Base-by-base conservation (phyloP, 2,888 invertebrate genomes). In the Eurois occulta region DNA sequence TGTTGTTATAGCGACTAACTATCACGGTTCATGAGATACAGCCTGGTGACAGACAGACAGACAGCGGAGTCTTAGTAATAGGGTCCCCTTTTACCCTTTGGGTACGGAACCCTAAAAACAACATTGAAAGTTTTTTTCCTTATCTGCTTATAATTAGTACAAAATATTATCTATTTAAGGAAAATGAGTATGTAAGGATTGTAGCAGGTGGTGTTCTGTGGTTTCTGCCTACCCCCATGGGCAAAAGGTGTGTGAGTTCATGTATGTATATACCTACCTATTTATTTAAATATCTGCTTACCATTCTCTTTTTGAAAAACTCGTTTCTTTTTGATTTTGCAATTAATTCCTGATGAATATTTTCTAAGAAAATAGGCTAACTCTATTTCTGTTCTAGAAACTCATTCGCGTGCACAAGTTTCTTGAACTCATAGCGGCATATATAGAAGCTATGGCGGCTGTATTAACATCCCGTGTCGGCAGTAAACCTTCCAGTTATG, bases 401-500 rank as follows among this genome's bases (percentile, higher is more conserved):
- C 16, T 52, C 16, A 74, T 46, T 80, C 38, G 72, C 84, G 72
- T 83, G 75, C 60, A 58, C 21, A 18, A 72, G 80, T 84, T 84
- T 35, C 43, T 73, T 84, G 83, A 75, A 66, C 85, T 55, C 67
- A 52, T 10, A 64, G 28, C 62, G 68, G 65, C 77, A 77, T 75
- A 77, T 75, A 67, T 76, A 72, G 48, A 32, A 64, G 18, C 18
- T 18, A 55, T 64, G 46, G 70, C 72, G 28, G 65, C 77, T 70
- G 71, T 86, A 79, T 81, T 85, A 86, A 85, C 72, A 84, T 75
- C 80, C 77, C 64, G 73, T 77, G 89, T 80, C 74, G 85, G 77
- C 71, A 77, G 75, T 90, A 90, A 90, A 77, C 87, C 68, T 60
- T 86, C 86, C 66, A 86, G 87, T 89, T 90, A 88, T 90, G 89